Base-by-base conservation (phyloP, 2,888 invertebrate species). In the Andrena camellia region DNA sequence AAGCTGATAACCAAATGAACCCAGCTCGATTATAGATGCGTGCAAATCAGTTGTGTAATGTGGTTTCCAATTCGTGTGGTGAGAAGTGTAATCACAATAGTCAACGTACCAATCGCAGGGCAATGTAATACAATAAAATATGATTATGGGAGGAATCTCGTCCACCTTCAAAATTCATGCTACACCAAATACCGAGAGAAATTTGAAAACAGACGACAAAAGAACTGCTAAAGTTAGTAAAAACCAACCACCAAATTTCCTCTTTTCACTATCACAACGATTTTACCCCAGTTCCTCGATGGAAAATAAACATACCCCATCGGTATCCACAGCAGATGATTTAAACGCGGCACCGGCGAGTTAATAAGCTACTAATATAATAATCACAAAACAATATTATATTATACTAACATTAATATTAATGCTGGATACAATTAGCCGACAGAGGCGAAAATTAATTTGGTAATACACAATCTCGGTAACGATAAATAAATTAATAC, bases 391-490 rank as follows among this genome's bases (percentile, higher is more conserved):
- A 50, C 29, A 33, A 54, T 20, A 48, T 42, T 42, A 66, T 23
- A 57, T 26, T 57, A 57, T 52, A 64, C 17, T 2, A 42, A 42
- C 26, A 7, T 72, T 50, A 69, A 69, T 63, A 48, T 57, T 10
- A 17, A 26, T 33, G 8, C 5, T 52, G 29, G 17, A 67, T 33
- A 26, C n/a, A 78, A 60, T 71, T 78, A 71, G 62, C 67, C 33
- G 10, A 48, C 17, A 48, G 2, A 2, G 20, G 78, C 20, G 54
- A 31, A n/a, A 63, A 81, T 72, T 78, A 71, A 72, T 81, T 67
- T 72, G 29, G 20, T 72, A 71, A 72, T 78, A 50, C 72, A 26
- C 48, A 29, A 23, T 57, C 50, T 42, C 64, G 7, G 26, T 52
- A 67, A 54, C n/a, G 17, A 17, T 26, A 10, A 20, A 50, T 50